These are phyloP conservation scores for Enteromius radiatus DNA, from an alignment of 2,797 vertebrate species.

Conservation along the genomic window DNA sequence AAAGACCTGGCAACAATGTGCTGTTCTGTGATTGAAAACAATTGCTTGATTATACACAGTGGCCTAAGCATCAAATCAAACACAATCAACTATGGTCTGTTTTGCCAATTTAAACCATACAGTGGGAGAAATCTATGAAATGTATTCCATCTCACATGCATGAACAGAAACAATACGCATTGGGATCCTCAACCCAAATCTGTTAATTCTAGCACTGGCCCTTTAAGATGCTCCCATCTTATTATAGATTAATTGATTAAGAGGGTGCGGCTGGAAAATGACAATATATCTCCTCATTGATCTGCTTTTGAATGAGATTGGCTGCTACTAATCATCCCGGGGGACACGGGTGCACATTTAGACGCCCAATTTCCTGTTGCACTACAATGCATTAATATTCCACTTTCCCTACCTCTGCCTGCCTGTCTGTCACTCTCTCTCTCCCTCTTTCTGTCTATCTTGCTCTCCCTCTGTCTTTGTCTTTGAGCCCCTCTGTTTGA, in stretches of 20 bases:
- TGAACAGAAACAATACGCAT: constrained; percentile 55
- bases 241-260: constrained; percentile 84
- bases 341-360: constrained; percentile 58
- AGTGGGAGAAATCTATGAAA: neutral
- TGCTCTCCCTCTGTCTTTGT: constrained; percentile 53
- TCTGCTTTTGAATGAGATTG: constrained; percentile 79
- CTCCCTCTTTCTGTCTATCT: constrained; percentile 9
- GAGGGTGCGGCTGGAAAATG: constrained; percentile 72
- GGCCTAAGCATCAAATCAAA: constrained; percentile 19
- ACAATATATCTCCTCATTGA: constrained; percentile 83
- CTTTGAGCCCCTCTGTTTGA: constrained; percentile 65
- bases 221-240: constrained; percentile 74
- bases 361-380: constrained; percentile 72
- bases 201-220: constrained; percentile 62
- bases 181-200: constrained; percentile 53
- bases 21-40: constrained; percentile 27
- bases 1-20: neutral
- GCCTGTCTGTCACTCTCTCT: constrained; percentile 39
- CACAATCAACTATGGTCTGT: neutral
- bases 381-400: constrained; percentile 53
- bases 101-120: constrained; percentile 8
- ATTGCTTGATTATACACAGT: constrained; percentile 43
- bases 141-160: constrained; percentile 28
- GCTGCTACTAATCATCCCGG: constrained; percentile 69
- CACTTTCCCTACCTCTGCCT: constrained; percentile 50